Evolutionary conservation across 2,888 invertebrate genomes (phyloP).

Genomic region (Arge pagana): DNA sequence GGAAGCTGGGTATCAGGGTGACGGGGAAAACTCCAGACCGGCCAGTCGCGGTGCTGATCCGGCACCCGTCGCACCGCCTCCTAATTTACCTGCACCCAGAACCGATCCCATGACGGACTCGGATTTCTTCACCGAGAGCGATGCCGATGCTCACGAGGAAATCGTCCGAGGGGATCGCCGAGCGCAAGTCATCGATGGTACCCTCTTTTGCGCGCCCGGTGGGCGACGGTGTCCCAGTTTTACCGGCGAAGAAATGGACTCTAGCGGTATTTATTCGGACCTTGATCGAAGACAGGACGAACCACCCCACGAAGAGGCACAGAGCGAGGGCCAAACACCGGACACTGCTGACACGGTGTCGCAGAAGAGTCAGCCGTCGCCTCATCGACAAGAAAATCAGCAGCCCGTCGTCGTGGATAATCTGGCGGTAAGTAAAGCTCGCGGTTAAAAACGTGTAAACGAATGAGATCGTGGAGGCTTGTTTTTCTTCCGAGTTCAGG

Average conservation of each 20-base stretch:
- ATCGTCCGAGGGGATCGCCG: constrained; percentile 72
- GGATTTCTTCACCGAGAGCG: constrained; percentile 89
- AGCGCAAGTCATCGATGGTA: constrained; percentile 85
- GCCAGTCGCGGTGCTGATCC: constrained; percentile 82
- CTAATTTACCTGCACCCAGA: constrained; percentile 62
- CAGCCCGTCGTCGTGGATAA: constrained; percentile 55
- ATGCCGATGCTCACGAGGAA: constrained; percentile 83
- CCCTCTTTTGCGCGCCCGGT: constrained; percentile 71
- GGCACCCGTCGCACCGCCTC: constrained; percentile 64
- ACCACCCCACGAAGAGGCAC: constrained; percentile 54
- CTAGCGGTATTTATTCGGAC: constrained; percentile 87
- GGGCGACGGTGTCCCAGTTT: constrained; percentile 54
- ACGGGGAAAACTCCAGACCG: constrained; percentile 87
- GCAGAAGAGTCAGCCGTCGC: constrained; percentile 60
- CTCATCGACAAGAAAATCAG: constrained; percentile 36
- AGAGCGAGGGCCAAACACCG: constrained; percentile 67
- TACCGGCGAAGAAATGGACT: constrained; percentile 82
- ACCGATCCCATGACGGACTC: constrained; percentile 90
- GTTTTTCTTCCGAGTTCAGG: constrained; percentile 26
- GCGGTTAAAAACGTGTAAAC: constrained; percentile 45
- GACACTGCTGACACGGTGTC: constrained; percentile 66
- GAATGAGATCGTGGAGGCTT: neutral
- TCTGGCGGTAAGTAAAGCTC: constrained; percentile 47
- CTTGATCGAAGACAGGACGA: constrained; percentile 77
- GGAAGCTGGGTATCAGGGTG: constrained; percentile 93